Conservation (phyloP, 2,797 vertebrate genomes). For the Morus bassanus region DNA sequence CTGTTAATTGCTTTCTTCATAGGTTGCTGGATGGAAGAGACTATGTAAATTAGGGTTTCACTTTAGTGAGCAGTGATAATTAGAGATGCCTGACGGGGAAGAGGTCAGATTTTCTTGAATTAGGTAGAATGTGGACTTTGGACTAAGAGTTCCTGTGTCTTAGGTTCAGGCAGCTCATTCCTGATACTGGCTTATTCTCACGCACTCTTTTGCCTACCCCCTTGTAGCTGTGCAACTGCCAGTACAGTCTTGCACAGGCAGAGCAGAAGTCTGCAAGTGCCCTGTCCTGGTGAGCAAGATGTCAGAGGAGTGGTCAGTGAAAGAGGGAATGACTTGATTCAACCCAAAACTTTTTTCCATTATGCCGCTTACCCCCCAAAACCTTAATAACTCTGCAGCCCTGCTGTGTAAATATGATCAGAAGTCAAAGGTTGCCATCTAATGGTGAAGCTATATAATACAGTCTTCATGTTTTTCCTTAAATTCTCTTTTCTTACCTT, state of each 20-base stretch:
- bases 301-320: background rate
- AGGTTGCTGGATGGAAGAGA: background rate
- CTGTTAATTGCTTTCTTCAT: background rate
- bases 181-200: background rate
- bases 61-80: background rate
- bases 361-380: background rate
- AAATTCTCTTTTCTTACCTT: background rate
- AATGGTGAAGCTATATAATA: background rate
- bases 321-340: background rate
- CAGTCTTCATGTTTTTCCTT: background rate
- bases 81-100: background rate
- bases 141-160: background rate
- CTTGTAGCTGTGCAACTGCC: background rate
- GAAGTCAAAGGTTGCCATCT: conserved; percentile 62
- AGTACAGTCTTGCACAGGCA: background rate
- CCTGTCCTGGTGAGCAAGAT: background rate
- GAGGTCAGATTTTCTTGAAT: background rate
- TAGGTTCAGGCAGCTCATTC: background rate
- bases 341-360: background rate
- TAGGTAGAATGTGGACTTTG: background rate
- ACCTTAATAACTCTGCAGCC: accelerated
- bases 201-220: accelerated
- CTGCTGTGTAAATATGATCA: background rate
- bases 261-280: background rate
- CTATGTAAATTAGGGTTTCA: background rate